These are phyloP conservation scores for Garrulus glandarius DNA, from an alignment of 2,797 vertebrate genomes.

Conservation along the genomic window DNA sequence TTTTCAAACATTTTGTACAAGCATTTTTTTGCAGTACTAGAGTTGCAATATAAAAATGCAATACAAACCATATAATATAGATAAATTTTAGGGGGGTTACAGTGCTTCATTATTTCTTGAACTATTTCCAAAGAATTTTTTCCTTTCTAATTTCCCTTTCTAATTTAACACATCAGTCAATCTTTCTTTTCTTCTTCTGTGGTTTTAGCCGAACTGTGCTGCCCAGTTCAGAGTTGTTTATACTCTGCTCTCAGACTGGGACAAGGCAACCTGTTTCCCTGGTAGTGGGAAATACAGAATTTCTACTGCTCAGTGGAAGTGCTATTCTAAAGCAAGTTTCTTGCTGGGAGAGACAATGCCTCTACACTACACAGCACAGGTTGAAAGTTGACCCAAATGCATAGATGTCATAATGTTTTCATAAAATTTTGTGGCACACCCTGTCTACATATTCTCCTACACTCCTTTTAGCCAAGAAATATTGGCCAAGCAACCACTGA, in stretches of 20 bases:
- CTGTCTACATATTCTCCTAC: not conserved
- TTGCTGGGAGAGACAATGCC: not conserved
- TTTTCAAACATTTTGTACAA: not conserved
- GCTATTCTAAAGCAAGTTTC: not conserved
- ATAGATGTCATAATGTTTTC: not conserved
- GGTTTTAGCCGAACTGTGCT: not conserved
- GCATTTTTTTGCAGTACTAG: not conserved
- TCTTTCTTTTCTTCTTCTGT: not conserved
- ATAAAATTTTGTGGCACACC: not conserved
- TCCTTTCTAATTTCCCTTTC: not conserved
- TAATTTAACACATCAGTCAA: not conserved
- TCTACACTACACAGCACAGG: not conserved
- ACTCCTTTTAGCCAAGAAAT: not conserved
- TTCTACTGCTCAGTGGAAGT: not conserved
- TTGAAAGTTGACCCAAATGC: not conserved
- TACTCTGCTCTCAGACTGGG: not conserved
- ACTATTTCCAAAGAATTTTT: not conserved
- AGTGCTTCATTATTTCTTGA: not conserved
- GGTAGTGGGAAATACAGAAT: not conserved
- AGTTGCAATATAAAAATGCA: not conserved
- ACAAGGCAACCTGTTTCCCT: not conserved
- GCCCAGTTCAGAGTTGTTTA: not conserved
- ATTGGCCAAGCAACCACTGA: not conserved
- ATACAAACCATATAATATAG: not conserved
- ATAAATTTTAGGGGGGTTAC: not conserved